Evolutionary conservation across 2,888 invertebrate genomes (phyloP).

Genomic region (Cryptophagus acutangulus): DNA sequence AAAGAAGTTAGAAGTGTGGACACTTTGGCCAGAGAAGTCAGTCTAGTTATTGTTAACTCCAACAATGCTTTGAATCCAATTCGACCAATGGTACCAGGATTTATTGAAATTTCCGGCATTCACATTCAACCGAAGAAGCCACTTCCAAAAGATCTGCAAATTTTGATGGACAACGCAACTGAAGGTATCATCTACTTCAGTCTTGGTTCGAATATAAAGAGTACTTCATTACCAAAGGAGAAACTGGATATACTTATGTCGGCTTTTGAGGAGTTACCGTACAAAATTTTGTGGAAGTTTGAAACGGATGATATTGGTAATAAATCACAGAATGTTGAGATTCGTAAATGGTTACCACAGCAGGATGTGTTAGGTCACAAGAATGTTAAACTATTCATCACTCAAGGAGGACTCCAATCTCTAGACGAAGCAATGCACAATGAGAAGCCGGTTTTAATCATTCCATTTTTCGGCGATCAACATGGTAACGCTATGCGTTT

Average conservation of each 20-base stretch:
- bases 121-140: slow-evolving; percentile 31
- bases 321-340: slow-evolving; percentile 42
- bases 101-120: slow-evolving; percentile 32
- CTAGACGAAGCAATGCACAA: slow-evolving; percentile 32
- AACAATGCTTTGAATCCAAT: slow-evolving; percentile 29
- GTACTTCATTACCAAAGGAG: slow-evolving; percentile 35
- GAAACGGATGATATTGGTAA: slow-evolving; percentile 38
- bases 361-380: slow-evolving; percentile 40
- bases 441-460: slow-evolving; percentile 31
- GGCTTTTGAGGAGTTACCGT: slow-evolving; percentile 44
- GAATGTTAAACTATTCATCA: slow-evolving; percentile 33
- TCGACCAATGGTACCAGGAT: slow-evolving; percentile 29
- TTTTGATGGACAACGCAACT: slow-evolving; percentile 38
- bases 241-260: slow-evolving; percentile 36
- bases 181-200: slow-evolving; percentile 47
- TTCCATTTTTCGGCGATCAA: slow-evolving; percentile 37
- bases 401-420: slow-evolving; percentile 34
- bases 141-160: slow-evolving; percentile 39
- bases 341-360: slow-evolving; percentile 46
- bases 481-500: slow-evolving; percentile 28
- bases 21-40: slow-evolving; percentile 30
- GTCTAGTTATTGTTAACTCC: slow-evolving; percentile 31
- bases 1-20: slow-evolving; percentile 21
- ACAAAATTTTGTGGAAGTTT: slow-evolving; percentile 48
- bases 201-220: slow-evolving; percentile 46